Base-by-base conservation (phyloP, 2,797 vertebrate species). In the Manis crassicaudata region DNA sequence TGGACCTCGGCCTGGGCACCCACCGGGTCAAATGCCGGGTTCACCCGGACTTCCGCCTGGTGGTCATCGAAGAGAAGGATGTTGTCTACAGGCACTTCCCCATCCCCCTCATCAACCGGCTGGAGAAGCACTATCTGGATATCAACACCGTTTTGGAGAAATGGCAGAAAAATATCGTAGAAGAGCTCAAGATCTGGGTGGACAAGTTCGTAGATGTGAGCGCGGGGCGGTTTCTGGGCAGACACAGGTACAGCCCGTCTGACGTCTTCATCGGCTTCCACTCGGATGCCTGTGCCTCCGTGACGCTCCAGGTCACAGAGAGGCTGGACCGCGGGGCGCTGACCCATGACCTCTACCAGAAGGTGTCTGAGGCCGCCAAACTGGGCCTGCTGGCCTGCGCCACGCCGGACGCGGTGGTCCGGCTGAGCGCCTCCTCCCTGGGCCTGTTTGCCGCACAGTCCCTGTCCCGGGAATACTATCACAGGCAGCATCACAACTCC, bases 21-120 rank as follows among this genome's bases (percentile, higher is more conserved):
- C 99, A 99, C 85, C 99, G 99, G 23, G 99, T 99, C 85, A 99
- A 99, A 97, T 99, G 99, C 92, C 98, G 99, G 32, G 99, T 99
- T 46, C 99, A 99, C 98, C 98, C 98, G 0, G 98, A 98, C 92
- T 99, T 99, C 97, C 98, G 99, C 63, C 95, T 99, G 50, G 99
- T 99, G 4, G 99, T 99, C 97, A 99, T 99, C 16, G 99, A 99
- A 77, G 99, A 99, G 98, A 99, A 98, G 92, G 99, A 99, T 0
- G 99, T 99, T 7, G 99, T 99, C 23, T 99, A 99, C 96, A 98
- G 98, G 88, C 99, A 99, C 91, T 99, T 99, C 79, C 99, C 99
- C 67, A 99, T 99, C 95, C 99, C 99, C 0, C 98, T 99, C 68
- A 99, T 99, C 97, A 99, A 99, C 98, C 99, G 99, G 37, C 98